A percentile compares a stretch with the other conserved stretches of the same genome.
Evolutionary conservation across 2,888 invertebrate genomes (phyloP).

Genomic region (Heliothis peltigera): DNA sequence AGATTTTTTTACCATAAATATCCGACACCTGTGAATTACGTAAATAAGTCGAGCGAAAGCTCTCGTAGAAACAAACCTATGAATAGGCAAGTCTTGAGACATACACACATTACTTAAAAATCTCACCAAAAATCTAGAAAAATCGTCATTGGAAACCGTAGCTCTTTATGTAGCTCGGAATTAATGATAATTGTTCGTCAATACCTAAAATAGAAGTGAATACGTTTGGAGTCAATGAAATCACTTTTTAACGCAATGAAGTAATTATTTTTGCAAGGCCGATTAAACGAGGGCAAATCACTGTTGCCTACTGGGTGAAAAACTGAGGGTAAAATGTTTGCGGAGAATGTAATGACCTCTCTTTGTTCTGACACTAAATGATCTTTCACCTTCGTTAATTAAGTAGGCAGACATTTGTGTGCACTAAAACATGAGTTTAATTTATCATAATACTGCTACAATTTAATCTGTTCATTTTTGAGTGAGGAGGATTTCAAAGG

Average conservation of each 20-base stretch:
- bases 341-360: conserved; percentile 73
- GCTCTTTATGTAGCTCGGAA: conserved; percentile 5
- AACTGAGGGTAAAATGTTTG: conserved; percentile 65
- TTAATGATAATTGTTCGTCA: conserved; percentile 15
- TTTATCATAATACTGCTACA: too few relatives aligned
- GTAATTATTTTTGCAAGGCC: conserved; percentile 73
- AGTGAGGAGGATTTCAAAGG: too few relatives aligned
- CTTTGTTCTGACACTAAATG: conserved; percentile 47
- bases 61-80: too few relatives aligned
- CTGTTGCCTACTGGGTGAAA: conserved; percentile 44
- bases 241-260: conserved; percentile 59
- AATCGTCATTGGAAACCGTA: not conserved
- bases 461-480: too few relatives aligned
- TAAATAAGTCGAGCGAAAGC: too few relatives aligned
- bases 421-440: too few relatives aligned
- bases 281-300: conserved; percentile 72
- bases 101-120: not conserved
- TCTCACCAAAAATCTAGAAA: not conserved
- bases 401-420: conserved; percentile 55
- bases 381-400: conserved; percentile 67
- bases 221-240: conserved; percentile 54
- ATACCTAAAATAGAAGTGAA: conserved; percentile 15
- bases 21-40: too few relatives aligned
- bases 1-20: too few relatives aligned
- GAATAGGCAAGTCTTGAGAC: too few relatives aligned